Percentiles rank a stretch among this genome's conserved stretches.
phyloP scores from a whole-genome alignment of 2,797 vertebrate species.

The Pseudotriccus pelzelni region DNA sequence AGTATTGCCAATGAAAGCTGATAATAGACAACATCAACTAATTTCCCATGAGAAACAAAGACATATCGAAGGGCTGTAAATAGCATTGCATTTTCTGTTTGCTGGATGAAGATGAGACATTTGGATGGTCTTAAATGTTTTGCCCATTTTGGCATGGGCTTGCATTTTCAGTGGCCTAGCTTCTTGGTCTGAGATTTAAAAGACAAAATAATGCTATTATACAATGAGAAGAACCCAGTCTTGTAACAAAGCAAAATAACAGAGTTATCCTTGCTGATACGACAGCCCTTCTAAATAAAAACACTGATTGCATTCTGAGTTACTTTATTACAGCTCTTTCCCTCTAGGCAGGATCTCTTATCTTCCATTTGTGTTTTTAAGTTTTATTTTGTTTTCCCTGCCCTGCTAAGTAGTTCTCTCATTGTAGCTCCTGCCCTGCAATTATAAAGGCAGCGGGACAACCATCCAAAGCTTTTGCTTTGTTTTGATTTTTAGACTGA shows the following conservation, averaged over 20 bases:
- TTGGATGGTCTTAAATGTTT: not conserved
- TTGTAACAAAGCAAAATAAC: not conserved
- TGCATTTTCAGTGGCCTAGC: not conserved
- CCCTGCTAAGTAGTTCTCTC: not conserved
- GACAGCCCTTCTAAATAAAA: not conserved
- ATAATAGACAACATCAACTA: not conserved
- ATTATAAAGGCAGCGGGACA: not conserved
- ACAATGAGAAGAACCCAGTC: not conserved
- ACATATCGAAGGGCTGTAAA: constrained; percentile 29
- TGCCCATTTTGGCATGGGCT: not conserved
- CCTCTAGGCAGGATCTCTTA: not conserved
- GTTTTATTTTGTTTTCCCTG: not conserved
- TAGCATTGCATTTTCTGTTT: constrained; percentile 36
- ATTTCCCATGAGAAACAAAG: constrained; percentile 64
- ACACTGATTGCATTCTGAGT: not conserved
- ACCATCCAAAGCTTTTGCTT: not conserved
- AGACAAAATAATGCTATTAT: not conserved
- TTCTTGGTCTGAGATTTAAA: not conserved
- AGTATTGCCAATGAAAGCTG: constrained; percentile 19
- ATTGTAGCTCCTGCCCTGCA: not conserved
- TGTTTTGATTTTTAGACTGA: not conserved
- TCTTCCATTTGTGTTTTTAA: not conserved
- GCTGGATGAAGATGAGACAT: constrained; percentile 21
- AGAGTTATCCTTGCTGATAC: not conserved
- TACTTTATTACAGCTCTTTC: not conserved